Evolutionary conservation across 2,888 invertebrate species (phyloP).

Genomic region (Octonoba sinensis): DNA sequence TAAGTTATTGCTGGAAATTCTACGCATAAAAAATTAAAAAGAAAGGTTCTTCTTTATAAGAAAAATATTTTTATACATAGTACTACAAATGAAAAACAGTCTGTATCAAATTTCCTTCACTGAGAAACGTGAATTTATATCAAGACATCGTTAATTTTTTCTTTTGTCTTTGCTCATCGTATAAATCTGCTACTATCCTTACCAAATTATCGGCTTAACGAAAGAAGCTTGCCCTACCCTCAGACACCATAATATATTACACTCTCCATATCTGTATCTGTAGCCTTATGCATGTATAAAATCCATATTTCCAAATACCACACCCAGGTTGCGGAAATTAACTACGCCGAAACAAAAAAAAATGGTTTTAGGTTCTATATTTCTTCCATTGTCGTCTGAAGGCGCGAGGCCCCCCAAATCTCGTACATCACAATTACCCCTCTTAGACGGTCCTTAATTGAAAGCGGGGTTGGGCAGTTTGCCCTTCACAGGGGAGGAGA

Average conservation of each 20-base stretch:
- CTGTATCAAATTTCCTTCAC: too few relatives aligned
- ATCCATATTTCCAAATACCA: not conserved
- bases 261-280: not conserved
- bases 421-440: slow-evolving; percentile 5
- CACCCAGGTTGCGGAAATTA: not conserved
- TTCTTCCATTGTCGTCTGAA: slow-evolving; percentile 28
- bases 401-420: slow-evolving; percentile 21
- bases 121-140: too few relatives aligned
- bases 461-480: slow-evolving; percentile 43
- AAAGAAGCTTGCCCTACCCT: not conserved
- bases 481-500: slow-evolving; percentile 8
- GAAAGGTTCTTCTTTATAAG: too few relatives aligned
- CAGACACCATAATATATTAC: not conserved
- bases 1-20: too few relatives aligned
- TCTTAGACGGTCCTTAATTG: slow-evolving; percentile 39
- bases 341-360: not conserved
- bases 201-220: not conserved
- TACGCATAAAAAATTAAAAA: too few relatives aligned
- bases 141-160: too few relatives aligned
- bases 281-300: slow-evolving; percentile 3
- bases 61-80: too few relatives aligned
- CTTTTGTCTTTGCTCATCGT: too few relatives aligned
- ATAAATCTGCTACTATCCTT: too few relatives aligned
- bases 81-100: too few relatives aligned
- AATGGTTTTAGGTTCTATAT: not conserved